These are phyloP conservation scores for Epiblema foenella DNA, from an alignment of 2,888 invertebrate genomes.

Conservation along the genomic window DNA sequence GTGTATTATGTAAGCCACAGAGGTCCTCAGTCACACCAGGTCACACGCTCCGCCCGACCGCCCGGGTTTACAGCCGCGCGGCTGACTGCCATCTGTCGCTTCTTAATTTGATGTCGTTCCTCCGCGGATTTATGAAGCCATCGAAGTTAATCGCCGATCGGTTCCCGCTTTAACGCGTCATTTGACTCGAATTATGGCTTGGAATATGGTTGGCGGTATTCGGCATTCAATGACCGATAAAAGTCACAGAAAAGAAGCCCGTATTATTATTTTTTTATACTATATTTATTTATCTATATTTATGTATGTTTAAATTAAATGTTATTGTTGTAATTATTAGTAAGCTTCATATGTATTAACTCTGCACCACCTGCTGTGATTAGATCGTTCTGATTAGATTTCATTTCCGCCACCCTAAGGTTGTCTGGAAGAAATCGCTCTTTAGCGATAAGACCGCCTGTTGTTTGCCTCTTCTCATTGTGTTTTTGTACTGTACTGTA, in stretches of 20 bases:
- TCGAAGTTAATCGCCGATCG: constrained; percentile 3
- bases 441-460: no score
- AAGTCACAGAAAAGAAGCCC: background rate
- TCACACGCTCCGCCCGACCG: background rate
- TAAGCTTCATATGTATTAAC: no score
- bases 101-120: background rate
- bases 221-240: background rate
- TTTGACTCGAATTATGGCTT: background rate
- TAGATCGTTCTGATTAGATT: no score
- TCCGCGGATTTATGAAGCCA: background rate
- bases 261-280: background rate
- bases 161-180: background rate
- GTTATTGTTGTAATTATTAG: no score
- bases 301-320: no score
- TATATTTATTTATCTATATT: no score
- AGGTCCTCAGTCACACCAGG: background rate
- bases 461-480: no score
- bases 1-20: no score
- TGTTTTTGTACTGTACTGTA: no score
- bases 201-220: background rate
- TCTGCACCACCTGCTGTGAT: no score
- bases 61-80: background rate
- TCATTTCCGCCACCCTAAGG: no score
- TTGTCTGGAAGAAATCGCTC: no score
- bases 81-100: constrained; percentile 3